Evolutionary conservation across 1,140 invertebrate species (phyloP), one percentile per base, ranked within the genome.

Genomic region (Rhopalosiphum maidis): DNA sequence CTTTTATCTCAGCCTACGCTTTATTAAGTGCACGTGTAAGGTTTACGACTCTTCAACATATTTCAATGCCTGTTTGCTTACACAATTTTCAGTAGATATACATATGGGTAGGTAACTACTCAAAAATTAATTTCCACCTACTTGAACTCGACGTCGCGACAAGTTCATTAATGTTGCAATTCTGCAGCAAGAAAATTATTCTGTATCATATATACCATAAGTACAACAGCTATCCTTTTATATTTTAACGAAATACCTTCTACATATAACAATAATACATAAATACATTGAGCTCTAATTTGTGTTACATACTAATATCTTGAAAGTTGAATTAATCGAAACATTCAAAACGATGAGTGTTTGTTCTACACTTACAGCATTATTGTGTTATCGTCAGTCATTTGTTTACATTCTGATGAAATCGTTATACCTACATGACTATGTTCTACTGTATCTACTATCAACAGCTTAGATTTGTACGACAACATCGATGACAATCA

Each of bases 41-140:
- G 60, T 77, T 1, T 77, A 35, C 41, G 41, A 41, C 30, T 35
- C 60, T 77, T 77, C 60, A 35, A 18, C 11, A 77, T 77, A 77
- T 77, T 60, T 68, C 60, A n/a, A n/a, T 9, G 9, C 11, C 2
- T 15, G 30, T 77, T n/a, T 77, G n/a, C 30, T 77, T 30, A 77
- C n/a, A 77, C n/a, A 77, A n/a, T 15, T 18, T 77, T 30, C 18
- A 77, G 15, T 77, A 6, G 15, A 11, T 77, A 18, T 2, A 77
- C 5, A 11, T 46, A 46, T 46, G 18, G 60, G 60, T n/a, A 77
- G n/a, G 60, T 77, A 77, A 35, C 60, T n/a, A 77, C 60, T 77
- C 30, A 77, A 77, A 77, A 77, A 77, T 77, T 77, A 77, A n/a
- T 77, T 77, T 77, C 60, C 60, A 77, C 60, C 60, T n/a, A n/a